These are phyloP conservation scores for Alloplasta piceator DNA, from an alignment of 2,888 invertebrate species.

Conservation along the genomic window DNA sequence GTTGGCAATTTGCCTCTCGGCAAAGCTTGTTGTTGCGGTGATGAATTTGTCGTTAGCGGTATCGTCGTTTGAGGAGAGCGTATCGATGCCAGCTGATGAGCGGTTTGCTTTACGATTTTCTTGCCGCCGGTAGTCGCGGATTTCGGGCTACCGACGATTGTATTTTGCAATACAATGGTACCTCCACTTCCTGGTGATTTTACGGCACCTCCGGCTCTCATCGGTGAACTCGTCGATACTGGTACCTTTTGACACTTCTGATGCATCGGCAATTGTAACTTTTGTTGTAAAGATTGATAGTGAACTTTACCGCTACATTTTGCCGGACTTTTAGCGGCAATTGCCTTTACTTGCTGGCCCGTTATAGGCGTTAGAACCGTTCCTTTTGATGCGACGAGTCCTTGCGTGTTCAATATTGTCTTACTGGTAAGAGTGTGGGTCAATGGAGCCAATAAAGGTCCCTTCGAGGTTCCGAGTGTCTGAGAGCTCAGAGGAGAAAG, in stretches of 20 bases:
- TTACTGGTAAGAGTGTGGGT: constrained; percentile 73
- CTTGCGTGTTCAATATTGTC: constrained; percentile 73
- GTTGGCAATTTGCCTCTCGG: constrained; percentile 69
- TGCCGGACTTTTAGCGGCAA: constrained; percentile 78
- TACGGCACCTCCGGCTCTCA: constrained; percentile 76
- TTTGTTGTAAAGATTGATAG: constrained; percentile 77
- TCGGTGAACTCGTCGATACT: constrained; percentile 76
- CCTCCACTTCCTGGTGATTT: constrained; percentile 80
- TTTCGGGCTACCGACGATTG: constrained; percentile 66
- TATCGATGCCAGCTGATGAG: constrained; percentile 56
- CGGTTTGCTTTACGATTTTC: constrained; percentile 70
- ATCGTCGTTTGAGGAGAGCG: constrained; percentile 65
- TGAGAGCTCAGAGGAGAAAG: constrained; percentile 71
- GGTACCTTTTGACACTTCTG: constrained; percentile 80
- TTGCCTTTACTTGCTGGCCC: constrained; percentile 80
- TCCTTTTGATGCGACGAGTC: constrained; percentile 74
- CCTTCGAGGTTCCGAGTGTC: constrained; percentile 73
- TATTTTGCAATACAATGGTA: constrained; percentile 74
- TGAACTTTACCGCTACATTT: constrained; percentile 73
- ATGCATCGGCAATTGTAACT: constrained; percentile 75
- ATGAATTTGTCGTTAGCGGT: constrained; percentile 14
- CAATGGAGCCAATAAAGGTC: constrained; percentile 74
- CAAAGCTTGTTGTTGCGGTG: constrained; percentile 61
- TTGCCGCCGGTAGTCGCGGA: constrained; percentile 67
- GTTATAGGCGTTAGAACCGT: constrained; percentile 81